Evolutionary conservation across 2,113 vertebrate species (phyloP).

Genomic region (Pluvialis apricaria): DNA sequence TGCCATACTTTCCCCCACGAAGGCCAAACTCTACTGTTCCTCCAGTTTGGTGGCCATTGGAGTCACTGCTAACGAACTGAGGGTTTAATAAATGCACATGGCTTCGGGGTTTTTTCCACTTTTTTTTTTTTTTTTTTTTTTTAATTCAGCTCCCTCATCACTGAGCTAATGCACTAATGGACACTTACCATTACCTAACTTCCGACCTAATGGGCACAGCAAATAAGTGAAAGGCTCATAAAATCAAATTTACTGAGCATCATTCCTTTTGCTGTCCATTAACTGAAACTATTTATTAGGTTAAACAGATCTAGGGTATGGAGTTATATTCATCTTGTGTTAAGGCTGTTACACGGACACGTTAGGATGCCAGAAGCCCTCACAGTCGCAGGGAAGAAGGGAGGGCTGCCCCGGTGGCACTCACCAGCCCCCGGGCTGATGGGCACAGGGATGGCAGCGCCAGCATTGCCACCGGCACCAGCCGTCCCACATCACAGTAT

Average conservation of each 20-base stretch:
- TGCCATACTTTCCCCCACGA: rapidly evolving
- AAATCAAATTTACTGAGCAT: conserved; percentile 55
- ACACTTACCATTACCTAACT: conserved; percentile 40
- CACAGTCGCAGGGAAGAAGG: neutral
- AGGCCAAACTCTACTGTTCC: neutral
- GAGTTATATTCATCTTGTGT: neutral
- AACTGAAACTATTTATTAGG: conserved; percentile 42
- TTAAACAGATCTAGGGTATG: neutral
- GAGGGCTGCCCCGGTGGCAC: neutral
- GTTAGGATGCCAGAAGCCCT: neutral
- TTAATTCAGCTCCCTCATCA: neutral
- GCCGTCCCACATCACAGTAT: rapidly evolving
- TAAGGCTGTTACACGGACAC: neutral
- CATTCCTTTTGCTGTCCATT: conserved; percentile 43
- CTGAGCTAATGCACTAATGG: conserved; percentile 63
- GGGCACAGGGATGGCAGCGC: neutral
- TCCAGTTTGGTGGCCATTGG: rapidly evolving
- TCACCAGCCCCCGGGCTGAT: neutral
- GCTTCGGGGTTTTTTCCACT: neutral
- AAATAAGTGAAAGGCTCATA: conserved; percentile 54
- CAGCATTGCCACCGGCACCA: neutral
- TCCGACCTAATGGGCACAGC: conserved; percentile 49
- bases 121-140: neutral
- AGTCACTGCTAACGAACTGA: neutral
- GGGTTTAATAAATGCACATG: neutral